Conservation (phyloP, 2,888 invertebrate genomes). For the Tenodera sinensis region DNA sequence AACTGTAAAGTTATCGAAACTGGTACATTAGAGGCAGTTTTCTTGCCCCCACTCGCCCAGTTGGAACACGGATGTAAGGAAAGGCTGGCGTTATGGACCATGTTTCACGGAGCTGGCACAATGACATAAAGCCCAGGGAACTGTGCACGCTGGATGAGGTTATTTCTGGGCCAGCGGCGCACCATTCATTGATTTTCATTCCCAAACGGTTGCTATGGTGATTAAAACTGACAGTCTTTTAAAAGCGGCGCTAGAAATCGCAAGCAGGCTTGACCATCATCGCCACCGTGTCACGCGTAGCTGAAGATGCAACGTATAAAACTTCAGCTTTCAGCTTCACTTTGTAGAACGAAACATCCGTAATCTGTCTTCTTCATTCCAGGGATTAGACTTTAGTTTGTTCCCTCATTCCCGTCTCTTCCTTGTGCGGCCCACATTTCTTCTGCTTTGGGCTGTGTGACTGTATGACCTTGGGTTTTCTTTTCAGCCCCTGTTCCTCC, state of each 20-base stretch:
- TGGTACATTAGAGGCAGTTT: not conserved
- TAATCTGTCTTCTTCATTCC: too few relatives aligned
- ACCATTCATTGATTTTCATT: not conserved
- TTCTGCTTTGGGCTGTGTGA: too few relatives aligned
- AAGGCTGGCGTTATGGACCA: not conserved
- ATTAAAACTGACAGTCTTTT: not conserved
- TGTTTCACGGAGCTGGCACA: not conserved
- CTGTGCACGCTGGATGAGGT: not conserved
- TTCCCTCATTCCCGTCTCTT: too few relatives aligned
- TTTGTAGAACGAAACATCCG: too few relatives aligned
- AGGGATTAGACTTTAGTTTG: too few relatives aligned
- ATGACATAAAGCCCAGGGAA: not conserved
- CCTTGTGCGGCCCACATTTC: too few relatives aligned
- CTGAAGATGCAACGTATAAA: too few relatives aligned
- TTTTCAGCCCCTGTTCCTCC: too few relatives aligned
- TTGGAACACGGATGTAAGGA: not conserved
- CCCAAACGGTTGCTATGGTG: slow-evolving; percentile 3
- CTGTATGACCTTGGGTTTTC: too few relatives aligned
- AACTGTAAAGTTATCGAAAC: not conserved
- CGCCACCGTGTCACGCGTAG: too few relatives aligned
- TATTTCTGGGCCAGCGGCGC: not conserved
- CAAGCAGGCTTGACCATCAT: not conserved
- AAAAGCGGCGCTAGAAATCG: not conserved
- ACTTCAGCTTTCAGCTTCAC: too few relatives aligned
- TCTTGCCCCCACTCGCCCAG: not conserved